Conservation (phyloP, 2,797 vertebrate species). For the Steatocranus sp. region DNA sequence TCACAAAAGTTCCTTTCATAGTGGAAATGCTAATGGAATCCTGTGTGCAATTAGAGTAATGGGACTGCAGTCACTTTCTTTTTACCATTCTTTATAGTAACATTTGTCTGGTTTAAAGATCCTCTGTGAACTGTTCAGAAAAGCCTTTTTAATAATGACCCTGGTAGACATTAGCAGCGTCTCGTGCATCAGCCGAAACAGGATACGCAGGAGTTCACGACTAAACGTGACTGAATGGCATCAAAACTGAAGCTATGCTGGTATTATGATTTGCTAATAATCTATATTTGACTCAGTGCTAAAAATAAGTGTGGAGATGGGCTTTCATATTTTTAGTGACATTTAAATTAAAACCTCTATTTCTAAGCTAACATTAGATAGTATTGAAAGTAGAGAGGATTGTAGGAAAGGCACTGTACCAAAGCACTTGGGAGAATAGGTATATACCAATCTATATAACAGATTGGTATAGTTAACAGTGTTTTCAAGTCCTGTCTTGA, state of each 20-base stretch:
- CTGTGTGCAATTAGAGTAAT: neutral
- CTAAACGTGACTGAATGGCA: neutral
- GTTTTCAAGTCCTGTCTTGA: neutral
- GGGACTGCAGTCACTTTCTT: neutral
- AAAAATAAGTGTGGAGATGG: neutral
- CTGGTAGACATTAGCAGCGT: neutral
- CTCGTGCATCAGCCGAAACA: neutral
- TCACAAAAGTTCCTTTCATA: neutral
- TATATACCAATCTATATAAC: neutral
- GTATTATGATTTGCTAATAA: neutral
- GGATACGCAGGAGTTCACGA: neutral
- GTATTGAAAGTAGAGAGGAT: neutral
- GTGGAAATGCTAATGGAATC: neutral
- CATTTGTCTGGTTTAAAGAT: neutral
- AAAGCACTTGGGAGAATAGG: neutral
- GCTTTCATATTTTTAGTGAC: neutral
- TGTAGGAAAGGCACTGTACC: neutral
- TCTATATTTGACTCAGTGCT: neutral
- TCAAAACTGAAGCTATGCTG: neutral
- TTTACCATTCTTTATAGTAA: neutral
- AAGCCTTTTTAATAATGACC: neutral
- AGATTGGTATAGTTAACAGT: neutral
- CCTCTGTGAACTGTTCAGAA: neutral
- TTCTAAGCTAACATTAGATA: neutral
- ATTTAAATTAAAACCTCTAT: neutral